These are phyloP conservation scores for Netelia melanura DNA, from an alignment of 2,888 invertebrate species.

Conservation along the genomic window DNA sequence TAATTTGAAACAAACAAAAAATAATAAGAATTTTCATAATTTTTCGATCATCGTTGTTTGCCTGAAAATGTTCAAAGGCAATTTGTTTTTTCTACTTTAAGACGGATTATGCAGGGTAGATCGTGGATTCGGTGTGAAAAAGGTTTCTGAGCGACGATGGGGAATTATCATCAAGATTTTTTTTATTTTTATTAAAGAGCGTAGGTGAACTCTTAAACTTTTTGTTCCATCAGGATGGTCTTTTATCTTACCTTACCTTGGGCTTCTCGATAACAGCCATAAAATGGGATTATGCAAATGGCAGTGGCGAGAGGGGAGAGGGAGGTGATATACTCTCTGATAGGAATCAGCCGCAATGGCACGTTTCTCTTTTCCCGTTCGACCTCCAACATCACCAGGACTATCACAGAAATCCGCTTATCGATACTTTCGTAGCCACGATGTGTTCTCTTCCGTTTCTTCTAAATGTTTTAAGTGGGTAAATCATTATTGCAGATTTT, in stretches of 20 bases:
- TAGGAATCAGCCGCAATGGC: neutral
- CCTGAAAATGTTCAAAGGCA: neutral
- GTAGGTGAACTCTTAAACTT: neutral
- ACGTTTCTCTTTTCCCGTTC: neutral
- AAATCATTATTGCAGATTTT: no score
- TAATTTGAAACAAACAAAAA: no score
- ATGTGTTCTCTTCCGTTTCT: neutral
- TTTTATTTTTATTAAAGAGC: neutral
- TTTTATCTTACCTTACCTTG: slow-evolving; percentile 5
- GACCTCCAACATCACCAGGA: neutral
- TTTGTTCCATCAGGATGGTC: neutral
- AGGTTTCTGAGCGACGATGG: neutral
- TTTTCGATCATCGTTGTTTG: neutral
- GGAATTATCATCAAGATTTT: neutral
- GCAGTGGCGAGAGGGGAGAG: neutral
- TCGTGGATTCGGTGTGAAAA: no score
- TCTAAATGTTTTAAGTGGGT: no score
- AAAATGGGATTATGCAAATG: slow-evolving; percentile 55
- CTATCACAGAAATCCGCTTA: neutral
- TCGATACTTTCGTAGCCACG: neutral
- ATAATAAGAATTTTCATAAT: neutral
- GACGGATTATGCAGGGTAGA: no score
- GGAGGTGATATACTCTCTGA: neutral
- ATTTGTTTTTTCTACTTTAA: no score
- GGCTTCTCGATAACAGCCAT: slow-evolving; percentile 39